Evolutionary conservation across 2,113 vertebrate species (phyloP).

Genomic region (Poeciliopsis prolifica): DNA sequence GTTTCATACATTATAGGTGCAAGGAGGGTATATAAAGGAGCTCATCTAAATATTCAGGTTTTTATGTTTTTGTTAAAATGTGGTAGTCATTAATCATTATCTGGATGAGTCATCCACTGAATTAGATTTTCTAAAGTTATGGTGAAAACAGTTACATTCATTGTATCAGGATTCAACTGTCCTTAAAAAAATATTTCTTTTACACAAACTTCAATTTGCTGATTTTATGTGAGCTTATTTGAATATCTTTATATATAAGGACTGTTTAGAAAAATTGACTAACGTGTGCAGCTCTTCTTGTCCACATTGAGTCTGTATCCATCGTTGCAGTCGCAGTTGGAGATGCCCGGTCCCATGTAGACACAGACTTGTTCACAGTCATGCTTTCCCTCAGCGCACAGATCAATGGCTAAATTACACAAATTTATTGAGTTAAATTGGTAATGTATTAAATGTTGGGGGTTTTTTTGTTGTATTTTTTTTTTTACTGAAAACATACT

Average conservation of each 20-base stretch:
- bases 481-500: not conserved
- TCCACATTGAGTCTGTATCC: constrained; percentile 87
- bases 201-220: no score
- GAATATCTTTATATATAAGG: no score
- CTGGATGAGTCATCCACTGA: not conserved
- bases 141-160: not conserved
- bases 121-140: not conserved
- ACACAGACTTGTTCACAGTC: constrained; percentile 7
- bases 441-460: not conserved
- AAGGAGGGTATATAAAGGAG: not conserved
- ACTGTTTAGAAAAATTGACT: not conserved
- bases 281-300: constrained; percentile 85
- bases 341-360: not conserved
- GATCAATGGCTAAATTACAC: constrained; percentile 79
- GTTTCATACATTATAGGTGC: not conserved
- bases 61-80: not conserved
- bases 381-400: constrained; percentile 7
- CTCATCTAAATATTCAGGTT: no score
- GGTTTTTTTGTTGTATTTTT: no score
- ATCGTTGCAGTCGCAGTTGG: constrained; percentile 8
- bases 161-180: no score
- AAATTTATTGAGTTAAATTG: constrained; percentile 15
- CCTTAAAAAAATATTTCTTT: no score
- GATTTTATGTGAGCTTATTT: not conserved
- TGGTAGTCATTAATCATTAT: not conserved